Conservation (phyloP, 1,140 invertebrate species). For the Drosophila lowei region DNA sequence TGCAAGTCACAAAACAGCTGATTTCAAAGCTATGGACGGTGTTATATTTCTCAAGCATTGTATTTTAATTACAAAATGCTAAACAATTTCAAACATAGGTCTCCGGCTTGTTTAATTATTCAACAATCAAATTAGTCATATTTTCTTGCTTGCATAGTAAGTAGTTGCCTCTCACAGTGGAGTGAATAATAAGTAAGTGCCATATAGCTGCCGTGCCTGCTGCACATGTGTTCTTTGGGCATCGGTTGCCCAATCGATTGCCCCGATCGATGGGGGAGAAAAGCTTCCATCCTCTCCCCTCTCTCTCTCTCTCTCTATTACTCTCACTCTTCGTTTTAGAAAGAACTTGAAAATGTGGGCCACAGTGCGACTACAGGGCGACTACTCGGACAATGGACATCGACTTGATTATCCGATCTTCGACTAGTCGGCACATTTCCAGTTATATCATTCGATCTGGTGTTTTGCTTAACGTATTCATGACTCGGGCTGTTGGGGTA, state of each 20-base stretch:
- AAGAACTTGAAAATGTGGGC: constrained; percentile 45
- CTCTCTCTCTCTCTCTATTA: neutral
- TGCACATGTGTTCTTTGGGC: constrained; percentile 23
- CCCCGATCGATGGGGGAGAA: neutral
- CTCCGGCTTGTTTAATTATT: no score
- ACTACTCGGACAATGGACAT: constrained; percentile 15
- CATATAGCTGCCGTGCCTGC: constrained; percentile 6
- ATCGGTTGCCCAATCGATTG: no score
- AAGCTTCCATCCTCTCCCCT: constrained; percentile 19
- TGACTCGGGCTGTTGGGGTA: constrained; percentile 2
- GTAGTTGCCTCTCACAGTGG: neutral
- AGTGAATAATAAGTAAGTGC: no score
- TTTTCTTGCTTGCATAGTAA: neutral
- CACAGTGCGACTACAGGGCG: constrained; percentile 25
- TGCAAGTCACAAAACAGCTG: no score
- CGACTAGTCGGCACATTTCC: neutral
- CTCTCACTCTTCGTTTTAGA: neutral
- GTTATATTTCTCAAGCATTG: no score
- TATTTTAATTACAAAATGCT: no score
- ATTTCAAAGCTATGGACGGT: no score
- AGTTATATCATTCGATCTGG: constrained; percentile 30
- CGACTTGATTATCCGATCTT: constrained; percentile 12
- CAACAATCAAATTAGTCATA: neutral
- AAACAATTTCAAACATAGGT: no score
- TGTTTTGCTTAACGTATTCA: constrained; percentile 12